Evolutionary conservation across 1,140 invertebrate genomes (phyloP).

Genomic region (Trichomalopsis sarcophagae): DNA sequence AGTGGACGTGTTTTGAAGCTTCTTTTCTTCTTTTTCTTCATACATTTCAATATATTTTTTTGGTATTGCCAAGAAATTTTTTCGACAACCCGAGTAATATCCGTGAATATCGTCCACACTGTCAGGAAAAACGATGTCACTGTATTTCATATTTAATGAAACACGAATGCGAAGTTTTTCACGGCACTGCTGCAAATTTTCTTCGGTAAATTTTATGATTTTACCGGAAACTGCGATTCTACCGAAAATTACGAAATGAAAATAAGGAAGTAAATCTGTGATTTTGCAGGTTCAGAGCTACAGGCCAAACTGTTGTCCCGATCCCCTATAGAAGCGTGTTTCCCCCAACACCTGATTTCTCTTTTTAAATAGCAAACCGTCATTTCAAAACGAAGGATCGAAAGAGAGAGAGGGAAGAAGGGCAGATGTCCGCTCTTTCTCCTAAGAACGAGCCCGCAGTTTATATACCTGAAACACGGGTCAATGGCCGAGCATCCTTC

Average conservation of each 20-base stretch:
- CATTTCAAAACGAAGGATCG: not conserved
- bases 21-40: too few relatives aligned
- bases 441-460: not conserved
- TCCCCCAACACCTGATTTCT: not conserved
- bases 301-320: not conserved
- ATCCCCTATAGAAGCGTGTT: not conserved
- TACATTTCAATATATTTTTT: too few relatives aligned
- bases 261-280: not conserved
- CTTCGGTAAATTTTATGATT: conserved; percentile 7
- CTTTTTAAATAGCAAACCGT: not conserved
- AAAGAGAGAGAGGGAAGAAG: not conserved
- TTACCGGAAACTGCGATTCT: not conserved
- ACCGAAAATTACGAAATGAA: conserved; percentile 9
- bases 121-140: conserved; percentile 9
- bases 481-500: too few relatives aligned
- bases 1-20: too few relatives aligned
- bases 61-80: too few relatives aligned
- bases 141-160: conserved; percentile 2
- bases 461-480: not conserved
- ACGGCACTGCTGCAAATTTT: conserved; percentile 5
- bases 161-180: not conserved
- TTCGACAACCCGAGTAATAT: not conserved
- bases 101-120: not conserved
- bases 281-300: not conserved
- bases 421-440: not conserved